Evolutionary conservation across 2,888 invertebrate species (phyloP).

Genomic region (Mamestra brassicae): DNA sequence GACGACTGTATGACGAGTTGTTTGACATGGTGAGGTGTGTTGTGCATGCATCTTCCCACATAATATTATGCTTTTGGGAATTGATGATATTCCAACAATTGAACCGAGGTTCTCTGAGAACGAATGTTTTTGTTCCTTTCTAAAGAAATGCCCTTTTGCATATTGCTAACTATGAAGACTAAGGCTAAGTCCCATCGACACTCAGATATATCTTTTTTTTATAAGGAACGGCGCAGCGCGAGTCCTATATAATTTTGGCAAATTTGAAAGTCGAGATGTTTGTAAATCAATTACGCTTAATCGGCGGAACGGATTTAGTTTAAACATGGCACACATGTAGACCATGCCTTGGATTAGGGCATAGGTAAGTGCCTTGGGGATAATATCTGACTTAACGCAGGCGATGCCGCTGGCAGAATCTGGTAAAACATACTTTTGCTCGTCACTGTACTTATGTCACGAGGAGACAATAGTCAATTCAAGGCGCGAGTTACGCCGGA

Average conservation of each 20-base stretch:
- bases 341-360: background rate
- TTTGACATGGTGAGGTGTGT: too few relatives aligned
- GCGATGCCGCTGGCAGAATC: too few relatives aligned
- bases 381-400: too few relatives aligned
- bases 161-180: background rate
- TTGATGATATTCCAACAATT: background rate
- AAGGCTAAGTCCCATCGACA: background rate
- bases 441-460: conserved; percentile 54
- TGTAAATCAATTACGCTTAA: too few relatives aligned
- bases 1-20: too few relatives aligned
- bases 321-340: too few relatives aligned
- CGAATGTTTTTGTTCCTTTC: background rate
- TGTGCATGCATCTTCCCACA: background rate
- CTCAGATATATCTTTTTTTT: background rate
- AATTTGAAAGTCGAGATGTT: background rate
- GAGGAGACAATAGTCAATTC: conserved; percentile 81
- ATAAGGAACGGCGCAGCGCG: background rate
- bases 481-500: conserved; percentile 74
- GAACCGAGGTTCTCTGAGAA: background rate
- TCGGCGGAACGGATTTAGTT: too few relatives aligned
- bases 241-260: background rate
- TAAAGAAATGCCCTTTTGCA: background rate
- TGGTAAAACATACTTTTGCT: background rate
- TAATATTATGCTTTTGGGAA: background rate
- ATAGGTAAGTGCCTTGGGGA: too few relatives aligned